These are phyloP conservation scores for Ashinkailepas kermadecensis DNA, from an alignment of 2,888 invertebrate genomes.

Conservation along the genomic window DNA sequence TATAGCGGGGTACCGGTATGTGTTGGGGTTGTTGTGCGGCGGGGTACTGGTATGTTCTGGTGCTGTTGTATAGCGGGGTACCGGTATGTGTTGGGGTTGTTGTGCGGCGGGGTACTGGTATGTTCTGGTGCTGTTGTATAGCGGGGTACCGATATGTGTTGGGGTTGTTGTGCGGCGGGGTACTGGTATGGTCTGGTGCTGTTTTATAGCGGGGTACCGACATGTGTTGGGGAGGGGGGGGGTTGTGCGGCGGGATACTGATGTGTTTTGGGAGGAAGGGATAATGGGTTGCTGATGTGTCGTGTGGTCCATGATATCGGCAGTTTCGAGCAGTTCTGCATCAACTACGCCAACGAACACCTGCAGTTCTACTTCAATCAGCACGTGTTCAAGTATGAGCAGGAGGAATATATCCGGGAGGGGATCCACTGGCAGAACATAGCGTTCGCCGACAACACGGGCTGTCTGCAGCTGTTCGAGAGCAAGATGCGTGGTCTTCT, in stretches of 20 bases:
- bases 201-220: too few relatives aligned
- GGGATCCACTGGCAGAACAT: constrained; percentile 93
- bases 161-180: too few relatives aligned
- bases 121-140: too few relatives aligned
- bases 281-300: background rate
- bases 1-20: too few relatives aligned
- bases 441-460: constrained; percentile 92
- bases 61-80: too few relatives aligned
- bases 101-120: background rate
- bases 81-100: too few relatives aligned
- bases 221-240: too few relatives aligned
- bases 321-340: constrained; percentile 94
- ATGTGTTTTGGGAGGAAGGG: background rate
- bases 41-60: background rate
- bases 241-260: background rate
- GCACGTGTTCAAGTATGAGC: constrained; percentile 95
- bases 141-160: too few relatives aligned
- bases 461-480: constrained; percentile 84
- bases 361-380: constrained; percentile 96
- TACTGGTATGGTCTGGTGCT: too few relatives aligned
- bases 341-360: constrained; percentile 96
- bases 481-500: constrained; percentile 82
- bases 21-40: too few relatives aligned
- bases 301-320: background rate
- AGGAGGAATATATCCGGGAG: constrained; percentile 89